phyloP scores from a whole-genome alignment of 2,888 invertebrate species.

The Rhyacophila evoluta region DNA sequence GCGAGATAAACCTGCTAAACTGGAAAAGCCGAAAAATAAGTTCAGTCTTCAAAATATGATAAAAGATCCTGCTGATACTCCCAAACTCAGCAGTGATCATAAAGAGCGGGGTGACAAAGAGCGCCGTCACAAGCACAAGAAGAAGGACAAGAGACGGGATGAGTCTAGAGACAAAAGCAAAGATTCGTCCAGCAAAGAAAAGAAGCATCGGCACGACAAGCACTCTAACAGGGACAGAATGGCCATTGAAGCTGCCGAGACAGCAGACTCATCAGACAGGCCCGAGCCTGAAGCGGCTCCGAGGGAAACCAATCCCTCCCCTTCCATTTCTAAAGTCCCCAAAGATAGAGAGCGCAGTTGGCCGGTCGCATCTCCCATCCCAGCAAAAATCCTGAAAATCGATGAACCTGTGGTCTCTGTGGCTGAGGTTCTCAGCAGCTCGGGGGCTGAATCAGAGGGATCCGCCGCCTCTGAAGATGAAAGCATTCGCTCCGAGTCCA shows the following conservation, averaged over 20 bases:
- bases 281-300: conserved; percentile 31
- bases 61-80: conserved; percentile 64
- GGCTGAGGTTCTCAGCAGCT: conserved; percentile 58
- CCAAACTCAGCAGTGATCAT: conserved; percentile 62
- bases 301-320: conserved; percentile 41
- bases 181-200: conserved; percentile 67
- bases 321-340: conserved; percentile 35
- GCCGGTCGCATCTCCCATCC: conserved; percentile 66
- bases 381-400: no score
- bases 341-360: conserved; percentile 52
- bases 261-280: conserved; percentile 61
- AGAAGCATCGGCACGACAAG: conserved; percentile 71
- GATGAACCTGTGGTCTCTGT: conserved; percentile 25
- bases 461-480: conserved; percentile 66
- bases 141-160: conserved; percentile 75
- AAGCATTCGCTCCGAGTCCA: conserved; percentile 55
- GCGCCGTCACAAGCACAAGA: conserved; percentile 74
- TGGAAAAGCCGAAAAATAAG: conserved; percentile 65
- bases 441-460: conserved; percentile 67
- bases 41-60: conserved; percentile 67
- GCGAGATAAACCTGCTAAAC: conserved; percentile 60
- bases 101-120: conserved; percentile 70
- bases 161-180: conserved; percentile 75
- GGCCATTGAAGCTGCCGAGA: conserved; percentile 64
- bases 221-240: conserved; percentile 66